These are phyloP conservation scores for human (Homo sapiens) DNA, from an alignment of 2,113 vertebrate species.

Conservation along the genomic window DNA sequence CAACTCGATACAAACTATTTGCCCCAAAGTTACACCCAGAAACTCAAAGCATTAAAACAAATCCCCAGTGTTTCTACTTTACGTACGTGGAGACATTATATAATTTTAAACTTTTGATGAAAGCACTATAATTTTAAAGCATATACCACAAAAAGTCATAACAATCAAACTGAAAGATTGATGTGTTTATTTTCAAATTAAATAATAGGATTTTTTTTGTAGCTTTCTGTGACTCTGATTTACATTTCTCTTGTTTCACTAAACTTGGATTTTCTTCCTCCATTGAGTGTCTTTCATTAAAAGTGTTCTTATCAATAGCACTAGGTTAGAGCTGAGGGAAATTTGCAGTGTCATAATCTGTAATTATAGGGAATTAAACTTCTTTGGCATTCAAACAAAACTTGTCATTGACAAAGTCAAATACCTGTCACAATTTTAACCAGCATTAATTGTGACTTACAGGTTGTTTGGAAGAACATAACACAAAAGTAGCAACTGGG, in stretches of 20 bases:
- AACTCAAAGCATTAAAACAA: not conserved
- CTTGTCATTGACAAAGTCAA: slow-evolving; percentile 56
- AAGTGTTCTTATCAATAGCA: slow-evolving; percentile 3
- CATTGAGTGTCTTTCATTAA: slow-evolving; percentile 3
- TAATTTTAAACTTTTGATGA: not conserved
- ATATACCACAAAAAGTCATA: not conserved
- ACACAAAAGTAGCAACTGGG: slow-evolving; percentile 73
- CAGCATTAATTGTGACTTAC: slow-evolving; percentile 78
- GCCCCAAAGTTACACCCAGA: not conserved
- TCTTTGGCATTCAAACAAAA: not conserved
- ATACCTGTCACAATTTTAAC: slow-evolving; percentile 63
- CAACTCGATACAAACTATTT: too few species aligned
- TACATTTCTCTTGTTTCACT: not conserved
- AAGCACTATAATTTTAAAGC: slow-evolving; percentile 10
- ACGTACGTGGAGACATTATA: not conserved
- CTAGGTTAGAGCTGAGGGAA: slow-evolving; percentile 49
- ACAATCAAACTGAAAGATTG: not conserved
- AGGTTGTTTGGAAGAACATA: slow-evolving; percentile 68
- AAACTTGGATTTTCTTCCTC: not conserved
- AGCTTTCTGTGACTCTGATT: slow-evolving; percentile 31
- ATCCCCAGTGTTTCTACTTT: not conserved
- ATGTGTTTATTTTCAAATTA: not conserved
- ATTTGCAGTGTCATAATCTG: slow-evolving; percentile 50
- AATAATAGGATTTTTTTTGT: not conserved
- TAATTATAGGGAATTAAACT: slow-evolving; percentile 70